phyloP scores from a whole-genome alignment of 1,140 invertebrate species.

The Drosophila truncata region DNA sequence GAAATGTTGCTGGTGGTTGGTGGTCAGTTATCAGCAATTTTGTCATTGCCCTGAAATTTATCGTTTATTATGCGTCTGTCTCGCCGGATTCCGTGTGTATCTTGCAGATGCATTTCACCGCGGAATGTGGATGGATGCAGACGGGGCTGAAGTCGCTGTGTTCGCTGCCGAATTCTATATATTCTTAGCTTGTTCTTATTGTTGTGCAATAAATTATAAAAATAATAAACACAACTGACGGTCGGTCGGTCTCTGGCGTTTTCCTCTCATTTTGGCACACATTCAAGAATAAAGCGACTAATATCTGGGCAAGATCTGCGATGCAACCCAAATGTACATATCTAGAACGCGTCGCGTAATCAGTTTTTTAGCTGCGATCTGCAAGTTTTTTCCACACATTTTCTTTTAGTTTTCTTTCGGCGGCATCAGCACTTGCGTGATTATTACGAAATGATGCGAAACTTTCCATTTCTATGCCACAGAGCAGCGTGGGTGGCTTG shows the following conservation, averaged over 20 bases:
- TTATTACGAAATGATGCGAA: constrained; percentile 56
- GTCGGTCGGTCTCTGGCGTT: constrained; percentile 10
- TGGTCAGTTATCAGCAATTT: constrained; percentile 78
- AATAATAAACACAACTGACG: constrained; percentile 70
- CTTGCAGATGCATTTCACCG: constrained; percentile 68
- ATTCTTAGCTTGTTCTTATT: constrained; percentile 29
- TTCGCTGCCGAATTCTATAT: constrained; percentile 9
- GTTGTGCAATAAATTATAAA: constrained; percentile 70
- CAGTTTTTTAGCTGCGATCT: constrained; percentile 63
- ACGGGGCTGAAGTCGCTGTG: constrained; percentile 25
- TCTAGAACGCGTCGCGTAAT: constrained; percentile 81
- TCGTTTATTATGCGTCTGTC: constrained; percentile 68
- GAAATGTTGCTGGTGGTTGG: constrained; percentile 46
- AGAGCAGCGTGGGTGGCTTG: constrained; percentile 54
- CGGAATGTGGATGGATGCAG: constrained; percentile 33
- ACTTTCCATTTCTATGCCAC: constrained; percentile 74
- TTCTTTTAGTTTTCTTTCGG: constrained; percentile 11
- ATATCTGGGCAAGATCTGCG: constrained; percentile 46
- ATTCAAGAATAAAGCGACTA: constrained; percentile 40
- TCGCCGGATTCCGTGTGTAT: constrained; percentile 52
- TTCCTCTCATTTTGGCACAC: constrained; percentile 65
- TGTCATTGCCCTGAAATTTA: constrained; percentile 77
- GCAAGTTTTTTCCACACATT: constrained; percentile 28
- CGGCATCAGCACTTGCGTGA: constrained; percentile 11
- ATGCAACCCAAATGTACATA: constrained; percentile 52